A percentile compares a stretch with the other conserved stretches of the same genome.
Evolutionary conservation across 1,140 invertebrate genomes (phyloP).

Genomic region (Mercenaria mercenaria): DNA sequence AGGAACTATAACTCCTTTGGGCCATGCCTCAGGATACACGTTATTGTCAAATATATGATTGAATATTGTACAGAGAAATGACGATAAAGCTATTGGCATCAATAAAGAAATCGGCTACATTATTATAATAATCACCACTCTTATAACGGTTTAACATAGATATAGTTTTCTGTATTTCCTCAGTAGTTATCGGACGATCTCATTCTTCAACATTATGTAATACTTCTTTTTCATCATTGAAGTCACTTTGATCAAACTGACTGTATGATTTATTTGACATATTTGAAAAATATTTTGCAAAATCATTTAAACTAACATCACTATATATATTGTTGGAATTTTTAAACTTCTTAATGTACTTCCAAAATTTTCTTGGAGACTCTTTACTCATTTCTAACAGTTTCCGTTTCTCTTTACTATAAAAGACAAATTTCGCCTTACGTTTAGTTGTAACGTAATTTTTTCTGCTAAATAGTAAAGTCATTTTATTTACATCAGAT

Average conservation of each 20-base stretch:
- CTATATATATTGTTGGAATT: neutral
- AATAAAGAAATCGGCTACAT: neutral
- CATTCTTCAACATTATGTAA: neutral
- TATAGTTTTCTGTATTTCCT: neutral
- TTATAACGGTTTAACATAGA: neutral
- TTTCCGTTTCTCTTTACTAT: neutral
- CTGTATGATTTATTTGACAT: neutral
- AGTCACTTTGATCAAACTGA: neutral
- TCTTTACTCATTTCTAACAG: neutral
- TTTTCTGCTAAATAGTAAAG: neutral
- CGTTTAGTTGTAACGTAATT: neutral
- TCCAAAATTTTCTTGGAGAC: slow-evolving; percentile 15
- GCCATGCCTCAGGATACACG: neutral
- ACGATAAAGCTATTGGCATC: neutral
- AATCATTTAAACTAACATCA: neutral
- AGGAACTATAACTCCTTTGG: neutral
- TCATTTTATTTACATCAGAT: neutral
- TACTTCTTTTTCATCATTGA: neutral
- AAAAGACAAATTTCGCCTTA: neutral
- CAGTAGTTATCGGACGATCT: neutral
- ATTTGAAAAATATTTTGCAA: neutral
- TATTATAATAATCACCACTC: neutral
- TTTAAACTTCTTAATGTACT: slow-evolving; percentile 16
- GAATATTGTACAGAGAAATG: neutral
- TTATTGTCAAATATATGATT: neutral